Conservation (phyloP, 2,113 vertebrate genomes). For the Syrrhaptes paradoxus region DNA sequence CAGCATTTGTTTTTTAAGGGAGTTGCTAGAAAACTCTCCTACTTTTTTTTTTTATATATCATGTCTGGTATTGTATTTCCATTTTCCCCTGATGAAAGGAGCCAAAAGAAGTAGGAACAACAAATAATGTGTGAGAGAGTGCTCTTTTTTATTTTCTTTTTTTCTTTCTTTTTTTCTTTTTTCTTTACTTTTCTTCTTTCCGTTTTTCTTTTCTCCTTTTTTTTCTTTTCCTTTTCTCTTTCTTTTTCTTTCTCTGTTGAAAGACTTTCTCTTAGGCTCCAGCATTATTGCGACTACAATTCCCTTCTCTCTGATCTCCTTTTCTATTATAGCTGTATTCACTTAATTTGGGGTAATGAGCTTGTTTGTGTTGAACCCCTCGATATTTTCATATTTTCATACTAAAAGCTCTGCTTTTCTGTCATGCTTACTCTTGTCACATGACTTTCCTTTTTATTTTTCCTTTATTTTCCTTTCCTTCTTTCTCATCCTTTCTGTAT, state of each 20-base stretch:
- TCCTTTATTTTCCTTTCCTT: not conserved
- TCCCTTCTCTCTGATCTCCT: not conserved
- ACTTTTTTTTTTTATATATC: not conserved
- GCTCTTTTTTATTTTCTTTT: not conserved
- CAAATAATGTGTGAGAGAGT: slow-evolving; percentile 17
- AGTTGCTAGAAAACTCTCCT: slow-evolving; percentile 32
- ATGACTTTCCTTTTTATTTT: not conserved
- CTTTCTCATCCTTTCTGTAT: not conserved
- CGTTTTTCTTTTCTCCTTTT: rapidly evolving
- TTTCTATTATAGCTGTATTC: not conserved
- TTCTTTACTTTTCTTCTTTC: too few relatives aligned
- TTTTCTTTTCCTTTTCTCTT: too few relatives aligned
- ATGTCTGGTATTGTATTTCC: slow-evolving; percentile 42
- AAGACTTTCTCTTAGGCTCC: slow-evolving; percentile 4
- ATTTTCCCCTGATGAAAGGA: slow-evolving; percentile 4
- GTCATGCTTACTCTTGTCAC: not conserved
- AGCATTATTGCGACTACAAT: not conserved
- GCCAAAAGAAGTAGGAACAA: slow-evolving; percentile 25
- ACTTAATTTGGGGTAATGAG: not conserved
- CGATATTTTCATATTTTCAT: not conserved
- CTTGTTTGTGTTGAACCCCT: not conserved
- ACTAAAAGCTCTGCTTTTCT: not conserved
- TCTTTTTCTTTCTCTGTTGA: not conserved
- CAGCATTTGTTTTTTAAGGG: not conserved
- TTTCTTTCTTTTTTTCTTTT: too few relatives aligned